A percentile compares a stretch with the other conserved stretches of the same genome.
phyloP scores from a whole-genome alignment of 2,888 invertebrate species.

The Cerastis leucographa region DNA sequence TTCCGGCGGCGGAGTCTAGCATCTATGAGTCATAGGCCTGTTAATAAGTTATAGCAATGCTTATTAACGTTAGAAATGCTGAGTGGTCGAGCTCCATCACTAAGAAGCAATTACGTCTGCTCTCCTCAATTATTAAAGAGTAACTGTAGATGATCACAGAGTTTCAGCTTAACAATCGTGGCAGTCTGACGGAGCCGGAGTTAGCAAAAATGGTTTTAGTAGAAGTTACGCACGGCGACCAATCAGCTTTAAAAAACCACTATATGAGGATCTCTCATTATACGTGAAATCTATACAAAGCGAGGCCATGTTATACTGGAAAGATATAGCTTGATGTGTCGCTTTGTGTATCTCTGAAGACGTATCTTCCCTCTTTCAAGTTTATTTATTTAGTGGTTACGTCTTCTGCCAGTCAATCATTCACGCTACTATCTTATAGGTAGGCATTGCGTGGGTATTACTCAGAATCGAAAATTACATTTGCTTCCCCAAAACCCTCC shows the following conservation, averaged over 20 bases:
- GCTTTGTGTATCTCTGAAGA: background rate
- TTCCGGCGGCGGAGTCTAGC: background rate
- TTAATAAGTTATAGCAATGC: background rate
- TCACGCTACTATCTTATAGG: background rate
- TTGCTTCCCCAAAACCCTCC: background rate
- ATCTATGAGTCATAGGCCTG: background rate
- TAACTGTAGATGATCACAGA: background rate
- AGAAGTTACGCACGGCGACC: background rate
- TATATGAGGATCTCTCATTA: too few relatives aligned
- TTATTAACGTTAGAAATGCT: background rate
- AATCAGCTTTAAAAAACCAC: too few relatives aligned
- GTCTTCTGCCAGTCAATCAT: background rate
- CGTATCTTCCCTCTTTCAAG: background rate
- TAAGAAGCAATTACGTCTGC: background rate
- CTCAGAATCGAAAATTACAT: background rate
- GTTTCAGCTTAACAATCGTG: background rate
- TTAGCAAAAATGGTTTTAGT: background rate
- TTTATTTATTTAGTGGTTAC: background rate
- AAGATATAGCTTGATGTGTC: too few relatives aligned
- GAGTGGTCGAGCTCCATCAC: background rate
- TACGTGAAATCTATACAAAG: too few relatives aligned
- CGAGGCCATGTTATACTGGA: too few relatives aligned
- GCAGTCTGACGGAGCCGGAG: background rate
- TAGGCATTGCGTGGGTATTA: background rate
- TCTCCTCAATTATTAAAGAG: background rate